Base-by-base conservation (phyloP, 2,113 vertebrate species). In the Grammomys dolichurus region DNA sequence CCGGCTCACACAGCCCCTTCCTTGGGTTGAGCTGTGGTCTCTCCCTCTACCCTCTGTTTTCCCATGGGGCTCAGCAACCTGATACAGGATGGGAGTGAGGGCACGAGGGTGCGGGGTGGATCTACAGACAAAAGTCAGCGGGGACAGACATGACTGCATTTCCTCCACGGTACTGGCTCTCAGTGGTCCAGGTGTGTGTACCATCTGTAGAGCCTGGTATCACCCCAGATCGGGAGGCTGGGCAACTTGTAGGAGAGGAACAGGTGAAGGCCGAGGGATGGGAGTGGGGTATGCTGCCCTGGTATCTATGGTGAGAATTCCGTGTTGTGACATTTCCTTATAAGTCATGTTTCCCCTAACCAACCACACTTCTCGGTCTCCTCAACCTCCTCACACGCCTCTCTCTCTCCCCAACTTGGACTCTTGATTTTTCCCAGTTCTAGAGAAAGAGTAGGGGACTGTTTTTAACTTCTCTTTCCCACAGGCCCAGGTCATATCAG, bases 91-190 rank as follows among this genome's bases (percentile, higher is more conserved):
- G 70, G 72, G 60, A 60, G 36, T 31, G 63, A 65, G 51, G 82
- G 73, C 9, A 33, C 3, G 22, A 80, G 24, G 51, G 48, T 43
- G 16, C 40, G 26, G 14, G 8, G 54, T 67, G 33, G 19, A 19
- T 14, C 36, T 78, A 60, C 19, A 60, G 31, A 56, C 24, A 31
- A 33, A 75, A 54, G 40, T 76, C 9, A 36, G 17, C 24, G 1
- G 4, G 20, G 1, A 43, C 13, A 40, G 6, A 11, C 12, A 26
- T 26, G 43, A 20, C 11, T 22, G 46, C 9, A 19, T 69, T 85
- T 93, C 8, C 63, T 0, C 4, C 1, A n/a, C 7, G 1, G 28
- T 36, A 11, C 22, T n/a, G 0, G 5, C 46, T 46, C 40, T 56
- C 65, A 1, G n/a, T 26, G 46, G 40, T 33, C 65, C 69, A 43